Conservation (phyloP, 2,888 invertebrate species). For the Lamellibrachia columna region DNA sequence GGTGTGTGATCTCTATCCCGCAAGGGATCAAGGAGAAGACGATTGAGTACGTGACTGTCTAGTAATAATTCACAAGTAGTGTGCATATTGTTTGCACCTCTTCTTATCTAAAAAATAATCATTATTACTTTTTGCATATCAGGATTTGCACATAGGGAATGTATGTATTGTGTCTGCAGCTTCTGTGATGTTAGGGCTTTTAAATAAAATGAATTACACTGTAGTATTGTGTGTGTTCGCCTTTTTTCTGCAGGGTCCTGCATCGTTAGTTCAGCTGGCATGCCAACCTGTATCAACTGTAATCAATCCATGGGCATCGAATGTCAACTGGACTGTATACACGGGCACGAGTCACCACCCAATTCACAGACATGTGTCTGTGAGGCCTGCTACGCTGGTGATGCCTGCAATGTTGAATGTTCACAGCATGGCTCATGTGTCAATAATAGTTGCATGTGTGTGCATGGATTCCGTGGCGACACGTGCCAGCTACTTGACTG, state of each 20-base stretch:
- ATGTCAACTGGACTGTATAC: slow-evolving; percentile 49
- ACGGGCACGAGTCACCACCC: slow-evolving; percentile 43
- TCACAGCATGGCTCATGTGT: slow-evolving; percentile 40
- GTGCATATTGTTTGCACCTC: neutral
- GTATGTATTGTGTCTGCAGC: neutral
- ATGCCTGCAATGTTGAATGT: slow-evolving; percentile 47
- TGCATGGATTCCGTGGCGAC: slow-evolving; percentile 47
- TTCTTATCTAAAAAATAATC: neutral
- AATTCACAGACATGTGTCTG: slow-evolving; percentile 42
- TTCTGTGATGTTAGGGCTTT: neutral
- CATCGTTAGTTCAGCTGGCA: neutral
- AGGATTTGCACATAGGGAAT: neutral
- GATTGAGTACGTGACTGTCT: too few species aligned
- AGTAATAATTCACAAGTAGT: neutral
- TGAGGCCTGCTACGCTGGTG: slow-evolving; percentile 47
- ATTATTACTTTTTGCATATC: neutral
- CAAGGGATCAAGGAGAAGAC: too few species aligned
- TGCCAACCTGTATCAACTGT: slow-evolving; percentile 46
- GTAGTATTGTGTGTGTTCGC: neutral
- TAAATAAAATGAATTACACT: neutral
- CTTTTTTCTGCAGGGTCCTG: neutral
- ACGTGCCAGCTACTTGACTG: slow-evolving; percentile 48
- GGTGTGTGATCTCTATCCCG: too few species aligned
- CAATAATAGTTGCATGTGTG: slow-evolving; percentile 44
- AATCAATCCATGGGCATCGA: slow-evolving; percentile 46